Evolutionary conservation across 2,888 invertebrate species (phyloP), one percentile per base, ranked within the genome.

Genomic region (Coleophora deauratella): DNA sequence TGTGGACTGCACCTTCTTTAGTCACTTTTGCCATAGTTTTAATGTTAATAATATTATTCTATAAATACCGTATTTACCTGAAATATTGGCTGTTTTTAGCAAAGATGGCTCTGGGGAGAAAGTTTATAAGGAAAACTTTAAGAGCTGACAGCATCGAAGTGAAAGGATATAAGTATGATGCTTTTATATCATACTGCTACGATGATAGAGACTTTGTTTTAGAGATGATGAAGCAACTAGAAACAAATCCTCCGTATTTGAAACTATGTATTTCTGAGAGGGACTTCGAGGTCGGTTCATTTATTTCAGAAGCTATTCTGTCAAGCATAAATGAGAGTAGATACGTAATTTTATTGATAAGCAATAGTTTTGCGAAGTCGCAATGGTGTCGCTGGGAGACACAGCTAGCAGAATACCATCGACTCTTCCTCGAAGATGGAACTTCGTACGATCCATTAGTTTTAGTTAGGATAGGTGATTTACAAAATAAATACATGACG

Each of bases 321-420:
- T 87, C 82, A 31, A 88, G 90, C 58, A 88, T 93, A 44, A 88
- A 88, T 27, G 84, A 88, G 41, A 90, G 91, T 60, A 87, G 88
- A 44, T 89, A 88, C 56, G 88, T 91, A 10, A 76, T 93, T 42
- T 69, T 93, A 40, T 73, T 93, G 9, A 82, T 93, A 36, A 91
- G 91, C 42, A 88, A 90, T 54, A 84, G 87, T 51, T 93, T 91
- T 62, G 88, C 91, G 0, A 88, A 88, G 54, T 91, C 91, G 21
- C 90, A 91, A 43, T 93, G 93, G 93, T 91, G 91, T 59, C 77
- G 89, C 32, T 89, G 91, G 88, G 92, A 92, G 58, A 89, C 91
- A 9, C 89, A 90, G 52, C 75, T 91, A 14, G 91, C 91, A 0
- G 90, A 91, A 51, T 88, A 90, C 56, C 89, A 90, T 50, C 79